phyloP scores from a whole-genome alignment of 2,797 vertebrate species.

The Coilia nasus region DNA sequence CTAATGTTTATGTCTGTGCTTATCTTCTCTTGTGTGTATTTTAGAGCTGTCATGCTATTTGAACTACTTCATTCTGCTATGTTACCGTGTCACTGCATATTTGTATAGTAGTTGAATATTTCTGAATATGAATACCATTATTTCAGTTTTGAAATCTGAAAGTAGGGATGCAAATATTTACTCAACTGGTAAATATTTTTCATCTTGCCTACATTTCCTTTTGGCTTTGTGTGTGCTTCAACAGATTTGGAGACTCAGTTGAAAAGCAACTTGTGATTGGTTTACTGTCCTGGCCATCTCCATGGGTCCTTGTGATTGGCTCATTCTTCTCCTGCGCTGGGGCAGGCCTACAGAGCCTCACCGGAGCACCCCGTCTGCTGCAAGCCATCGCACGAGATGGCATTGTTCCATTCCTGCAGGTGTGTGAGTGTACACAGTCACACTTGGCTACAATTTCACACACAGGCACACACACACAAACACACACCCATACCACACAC shows the following conservation, averaged over 20 bases:
- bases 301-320: constrained; percentile 95
- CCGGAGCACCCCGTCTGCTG: constrained; percentile 88
- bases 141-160: background rate
- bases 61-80: background rate
- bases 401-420: constrained; percentile 90
- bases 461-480: background rate
- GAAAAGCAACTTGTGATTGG: constrained; percentile 87
- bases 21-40: background rate
- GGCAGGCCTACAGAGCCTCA: constrained; percentile 93
- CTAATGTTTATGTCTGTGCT: background rate
- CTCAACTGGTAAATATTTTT: background rate
- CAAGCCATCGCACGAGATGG: constrained; percentile 94
- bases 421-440: constrained; percentile 48
- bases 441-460: background rate
- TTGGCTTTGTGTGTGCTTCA: constrained; percentile 22
- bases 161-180: background rate
- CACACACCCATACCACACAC: too few species aligned
- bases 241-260: constrained; percentile 87
- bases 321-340: constrained; percentile 97
- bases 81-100: background rate
- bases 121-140: background rate
- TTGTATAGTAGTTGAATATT: constrained; percentile 7
- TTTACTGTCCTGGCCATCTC: constrained; percentile 91
- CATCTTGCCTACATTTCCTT: constrained; percentile 17
- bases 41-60: background rate